Evolutionary conservation across 2,113 vertebrate species (phyloP), one percentile per base, ranked within the genome.

Genomic region (Blennius ocellaris): DNA sequence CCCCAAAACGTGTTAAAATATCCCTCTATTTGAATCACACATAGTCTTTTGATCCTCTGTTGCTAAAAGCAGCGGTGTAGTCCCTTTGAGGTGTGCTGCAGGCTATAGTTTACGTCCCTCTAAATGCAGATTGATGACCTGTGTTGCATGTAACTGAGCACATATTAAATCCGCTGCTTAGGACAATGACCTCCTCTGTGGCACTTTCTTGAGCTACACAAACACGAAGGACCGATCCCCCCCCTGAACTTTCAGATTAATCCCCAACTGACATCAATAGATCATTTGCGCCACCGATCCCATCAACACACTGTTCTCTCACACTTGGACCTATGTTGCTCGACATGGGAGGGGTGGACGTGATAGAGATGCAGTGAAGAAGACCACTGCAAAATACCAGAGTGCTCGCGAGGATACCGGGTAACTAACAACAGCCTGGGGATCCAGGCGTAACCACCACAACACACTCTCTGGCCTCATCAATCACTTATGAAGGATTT

Each of bases 401-500:
- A 56, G 84, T 61, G 79, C 84, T 55, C 64, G 61, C 1, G 49
- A 73, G 80, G 80, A 60, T 80, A 76, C 44, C 59, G 68, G 59
- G 88, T 92, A 85, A 89, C 90, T 52, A 86, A 86, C 89, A 92
- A 93, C 91, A 93, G 76, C 69, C 8, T 6, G 70, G 71, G 77
- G 86, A 84, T 84, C 58, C 76, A 82, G 78, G 59, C 14, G 80
- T 84, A 78, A 83, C 85, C 82, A 85, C 52, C 74, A 86, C 65
- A 89, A 86, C 87, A 90, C 17, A 81, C 84, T 63, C 77, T 30
- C 14, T 36, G 10, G 78, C 51, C 80, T 74, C 87, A 77, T 93
- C 90, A 89, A 91, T 93, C 93, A 89, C 73, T 81, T 89, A 89
- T 74, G 84, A 76, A 83, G 82, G 84, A 84, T 88, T 87, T 87